phyloP scores from a whole-genome alignment of 2,888 invertebrate genomes.

The Arenicola marina region DNA sequence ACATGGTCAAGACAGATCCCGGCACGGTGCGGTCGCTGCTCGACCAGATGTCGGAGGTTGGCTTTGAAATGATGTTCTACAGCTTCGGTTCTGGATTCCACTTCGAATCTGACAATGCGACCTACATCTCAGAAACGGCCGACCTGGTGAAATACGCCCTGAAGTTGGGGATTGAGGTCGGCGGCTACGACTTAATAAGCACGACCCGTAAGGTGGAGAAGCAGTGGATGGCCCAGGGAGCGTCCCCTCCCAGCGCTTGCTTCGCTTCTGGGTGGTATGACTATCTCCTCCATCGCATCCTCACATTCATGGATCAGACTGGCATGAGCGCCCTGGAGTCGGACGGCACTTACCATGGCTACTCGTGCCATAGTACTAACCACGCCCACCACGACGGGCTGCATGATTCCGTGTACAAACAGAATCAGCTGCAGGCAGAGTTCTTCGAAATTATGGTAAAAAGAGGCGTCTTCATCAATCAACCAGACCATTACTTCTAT shows the following conservation, averaged over 20 bases:
- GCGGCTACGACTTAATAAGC: conserved; percentile 35
- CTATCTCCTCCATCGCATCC: conserved; percentile 17
- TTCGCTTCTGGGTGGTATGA: conserved; percentile 37
- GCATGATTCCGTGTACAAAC: conserved; percentile 30
- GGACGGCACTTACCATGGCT: conserved; percentile 34
- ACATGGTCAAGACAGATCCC: conserved; percentile 22
- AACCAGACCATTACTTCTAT: conserved; percentile 37
- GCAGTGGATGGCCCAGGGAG: conserved; percentile 24
- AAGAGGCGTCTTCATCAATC: conserved; percentile 31
- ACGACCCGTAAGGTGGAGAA: conserved; percentile 15
- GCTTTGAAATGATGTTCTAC: conserved; percentile 36
- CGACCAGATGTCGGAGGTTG: conserved; percentile 36
- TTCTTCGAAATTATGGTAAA: conserved; percentile 17
- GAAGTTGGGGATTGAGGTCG: conserved; percentile 33
- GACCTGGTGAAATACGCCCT: conserved; percentile 28
- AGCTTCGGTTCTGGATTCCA: conserved; percentile 37
- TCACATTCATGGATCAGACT: conserved; percentile 26
- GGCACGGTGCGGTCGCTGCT: conserved; percentile 15
- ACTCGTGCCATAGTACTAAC: conserved; percentile 25
- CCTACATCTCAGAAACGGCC: conserved; percentile 23
- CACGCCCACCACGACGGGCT: conserved; percentile 30
- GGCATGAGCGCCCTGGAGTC: conserved; percentile 32
- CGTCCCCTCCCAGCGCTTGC: conserved; percentile 26
- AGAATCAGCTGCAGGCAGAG: conserved; percentile 21
- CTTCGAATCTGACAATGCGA: conserved; percentile 27